Percentiles rank a stretch among this genome's conserved stretches.
phyloP scores from a whole-genome alignment of 2,113 vertebrate genomes.

The Cebus imitator region DNA sequence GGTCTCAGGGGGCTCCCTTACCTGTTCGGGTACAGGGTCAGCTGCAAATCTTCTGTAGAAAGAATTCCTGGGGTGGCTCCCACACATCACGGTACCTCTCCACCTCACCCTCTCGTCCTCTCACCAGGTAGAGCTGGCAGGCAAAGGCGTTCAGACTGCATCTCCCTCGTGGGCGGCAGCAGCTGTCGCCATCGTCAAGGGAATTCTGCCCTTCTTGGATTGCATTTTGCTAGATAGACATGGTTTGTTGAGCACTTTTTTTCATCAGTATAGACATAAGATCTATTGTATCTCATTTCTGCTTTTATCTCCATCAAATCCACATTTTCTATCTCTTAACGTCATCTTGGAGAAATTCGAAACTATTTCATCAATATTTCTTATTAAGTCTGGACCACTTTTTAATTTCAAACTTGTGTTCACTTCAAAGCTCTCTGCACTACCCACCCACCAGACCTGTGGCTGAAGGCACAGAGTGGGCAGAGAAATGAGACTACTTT shows the following conservation, averaged over 20 bases:
- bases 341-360: background rate
- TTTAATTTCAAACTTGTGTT: background rate
- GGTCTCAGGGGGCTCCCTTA: background rate
- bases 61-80: background rate
- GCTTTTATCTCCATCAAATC: background rate
- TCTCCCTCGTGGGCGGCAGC: background rate
- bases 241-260: background rate
- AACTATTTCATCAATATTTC: background rate
- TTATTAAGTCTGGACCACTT: background rate
- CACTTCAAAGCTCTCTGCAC: background rate
- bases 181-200: background rate
- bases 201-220: background rate
- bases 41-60: background rate
- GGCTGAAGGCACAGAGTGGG: background rate
- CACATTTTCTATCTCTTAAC: background rate
- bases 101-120: rapidly evolving
- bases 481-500: background rate
- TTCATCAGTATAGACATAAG: background rate
- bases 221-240: background rate
- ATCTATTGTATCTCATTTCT: background rate
- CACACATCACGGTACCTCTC: background rate
- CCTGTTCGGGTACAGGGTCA: background rate
- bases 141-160: background rate
- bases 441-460: rapidly evolving
- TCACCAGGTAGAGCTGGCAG: background rate